Evolutionary conservation across 2,888 invertebrate species (phyloP), one percentile per base, ranked within the genome.

Genomic region (Erebia epiphron): DNA sequence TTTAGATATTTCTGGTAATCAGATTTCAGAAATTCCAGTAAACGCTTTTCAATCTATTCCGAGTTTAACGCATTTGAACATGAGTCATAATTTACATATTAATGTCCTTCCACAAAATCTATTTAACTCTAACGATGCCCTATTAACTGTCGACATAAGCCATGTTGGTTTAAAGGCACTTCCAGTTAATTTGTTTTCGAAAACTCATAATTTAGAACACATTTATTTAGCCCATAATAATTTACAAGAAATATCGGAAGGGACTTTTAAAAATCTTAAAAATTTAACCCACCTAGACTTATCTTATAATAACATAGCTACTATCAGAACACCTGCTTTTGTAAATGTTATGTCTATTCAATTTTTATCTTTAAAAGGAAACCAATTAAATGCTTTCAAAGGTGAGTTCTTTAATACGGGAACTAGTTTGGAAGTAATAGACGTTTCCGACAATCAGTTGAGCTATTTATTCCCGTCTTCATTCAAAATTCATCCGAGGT

Each of bases 361-460:
- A 82, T 94, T 95, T 68, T 87, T 98, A 67, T 95, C 95, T 75
- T 84, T 98, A 8, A 95, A 94, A 78, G 96, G 96, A 1, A 98
- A 98, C 86, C 96, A 96, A 80, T 84, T 98, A 75, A 96, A 94
- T 52, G 96, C 96, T 0, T 97, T 98, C 86, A 96, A 96, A 87
- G 97, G 97, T 1, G 97, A 97, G 88, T 96, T 96, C 83, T 97
- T 98, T 83, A 97, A 97, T 77, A 97, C 97, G 0, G 97, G 97
- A 57, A 97, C 97, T 0, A 96, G 96, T 73, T 91, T 98, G 60
- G 96, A 97, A 89, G 94, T 96, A 72, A 91, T 98, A 72, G 97
- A 98, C 86, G 94, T 98, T 63, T 96, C 97, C 0, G 92, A 96
- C 76, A 98, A 98, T 88, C 95, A 96, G 81, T 92, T 98, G 56